Conservation (phyloP, 2,113 vertebrate genomes). For the Egretta garzetta region DNA sequence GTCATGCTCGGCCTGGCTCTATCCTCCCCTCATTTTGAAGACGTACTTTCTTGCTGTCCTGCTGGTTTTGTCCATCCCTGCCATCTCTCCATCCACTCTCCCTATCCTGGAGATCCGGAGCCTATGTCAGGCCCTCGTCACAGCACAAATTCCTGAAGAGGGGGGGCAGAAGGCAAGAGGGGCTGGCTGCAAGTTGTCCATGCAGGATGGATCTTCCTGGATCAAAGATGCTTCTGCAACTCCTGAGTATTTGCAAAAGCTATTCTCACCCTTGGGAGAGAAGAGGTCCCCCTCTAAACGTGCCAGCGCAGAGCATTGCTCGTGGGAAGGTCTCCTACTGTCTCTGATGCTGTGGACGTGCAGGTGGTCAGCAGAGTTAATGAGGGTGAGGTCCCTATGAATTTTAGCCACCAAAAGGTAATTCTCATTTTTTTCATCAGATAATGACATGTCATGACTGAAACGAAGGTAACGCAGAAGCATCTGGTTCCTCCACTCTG, state of each 20-base stretch:
- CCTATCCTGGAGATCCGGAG: neutral
- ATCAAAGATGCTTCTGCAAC: neutral
- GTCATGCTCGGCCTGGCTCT: neutral
- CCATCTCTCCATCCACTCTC: neutral
- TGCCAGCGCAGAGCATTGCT: neutral
- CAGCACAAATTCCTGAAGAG: neutral
- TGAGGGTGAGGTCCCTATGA: neutral
- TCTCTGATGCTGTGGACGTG: neutral
- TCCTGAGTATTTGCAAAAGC: neutral
- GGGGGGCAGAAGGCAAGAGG: neutral
- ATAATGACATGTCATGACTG: neutral
- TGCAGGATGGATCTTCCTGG: neutral
- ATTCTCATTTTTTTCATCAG: neutral
- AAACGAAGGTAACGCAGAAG: neutral
- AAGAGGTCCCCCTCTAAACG: neutral
- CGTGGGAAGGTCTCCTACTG: neutral
- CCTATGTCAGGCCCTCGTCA: neutral
- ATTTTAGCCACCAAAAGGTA: neutral
- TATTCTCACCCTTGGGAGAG: neutral
- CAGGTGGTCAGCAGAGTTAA: neutral
- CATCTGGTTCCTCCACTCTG: rapidly evolving
- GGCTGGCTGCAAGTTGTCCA: neutral
- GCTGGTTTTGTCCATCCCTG: neutral
- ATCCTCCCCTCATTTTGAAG: neutral
- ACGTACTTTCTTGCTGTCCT: rapidly evolving